A percentile compares a stretch with the other conserved stretches of the same genome.
Evolutionary conservation across 2,888 invertebrate species (phyloP).

Genomic region (Branchipolynoe longqiensis): DNA sequence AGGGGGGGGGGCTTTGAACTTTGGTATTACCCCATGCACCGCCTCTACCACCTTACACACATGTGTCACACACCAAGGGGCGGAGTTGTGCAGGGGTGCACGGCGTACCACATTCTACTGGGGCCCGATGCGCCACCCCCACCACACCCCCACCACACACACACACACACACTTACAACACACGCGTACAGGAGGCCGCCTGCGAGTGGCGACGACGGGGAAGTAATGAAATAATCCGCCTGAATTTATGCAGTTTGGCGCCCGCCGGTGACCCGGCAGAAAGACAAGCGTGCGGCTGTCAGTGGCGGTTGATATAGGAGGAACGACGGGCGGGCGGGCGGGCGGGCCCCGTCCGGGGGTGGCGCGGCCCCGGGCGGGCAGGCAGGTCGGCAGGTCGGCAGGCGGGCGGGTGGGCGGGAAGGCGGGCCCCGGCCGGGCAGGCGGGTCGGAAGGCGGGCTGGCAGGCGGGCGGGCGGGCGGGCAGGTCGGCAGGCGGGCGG

Average conservation of each 20-base stretch:
- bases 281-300: constrained; percentile 39
- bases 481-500: no score
- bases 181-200: neutral
- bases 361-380: neutral
- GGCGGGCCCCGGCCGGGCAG: no score
- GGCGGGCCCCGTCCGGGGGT: no score
- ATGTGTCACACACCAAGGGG: no score
- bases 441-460: no score
- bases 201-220: constrained; percentile 34
- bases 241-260: constrained; percentile 45
- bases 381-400: neutral
- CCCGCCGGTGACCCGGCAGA: constrained; percentile 16
- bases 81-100: neutral
- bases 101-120: neutral
- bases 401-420: no score
- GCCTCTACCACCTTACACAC: no score
- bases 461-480: no score
- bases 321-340: neutral
- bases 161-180: neutral
- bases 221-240: constrained; percentile 43
- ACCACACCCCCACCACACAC: neutral
- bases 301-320: constrained; percentile 40
- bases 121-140: neutral
- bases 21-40: no score
- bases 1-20: no score